Conservation (phyloP, 2,888 invertebrate genomes). For the Uloborus plumipes region DNA sequence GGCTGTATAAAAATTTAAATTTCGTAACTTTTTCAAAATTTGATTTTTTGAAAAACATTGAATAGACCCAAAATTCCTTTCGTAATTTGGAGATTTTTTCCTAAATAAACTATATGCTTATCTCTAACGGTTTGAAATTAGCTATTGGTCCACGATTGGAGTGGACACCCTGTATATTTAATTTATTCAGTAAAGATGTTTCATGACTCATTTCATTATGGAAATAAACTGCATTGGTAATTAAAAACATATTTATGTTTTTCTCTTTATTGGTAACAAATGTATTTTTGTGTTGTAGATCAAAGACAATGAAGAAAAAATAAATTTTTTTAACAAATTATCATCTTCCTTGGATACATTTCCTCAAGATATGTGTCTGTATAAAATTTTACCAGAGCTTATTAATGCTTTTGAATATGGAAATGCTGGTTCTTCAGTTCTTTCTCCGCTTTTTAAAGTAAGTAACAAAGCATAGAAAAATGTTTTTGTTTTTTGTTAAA, state of each 20-base stretch:
- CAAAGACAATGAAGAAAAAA: conserved; percentile 92
- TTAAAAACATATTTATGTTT: not conserved
- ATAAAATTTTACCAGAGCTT: conserved; percentile 95
- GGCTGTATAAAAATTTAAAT: too few relatives aligned
- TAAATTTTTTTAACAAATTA: conserved; percentile 88
- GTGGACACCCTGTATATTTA: too few relatives aligned
- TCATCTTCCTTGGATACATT: conserved; percentile 89
- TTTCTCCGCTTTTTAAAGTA: conserved; percentile 95
- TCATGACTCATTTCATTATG: not conserved
- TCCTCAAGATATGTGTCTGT: conserved; percentile 90
- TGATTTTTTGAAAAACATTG: too few relatives aligned
- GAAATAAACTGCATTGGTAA: not conserved
- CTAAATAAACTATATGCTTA: too few relatives aligned
- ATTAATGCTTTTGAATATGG: conserved; percentile 97
- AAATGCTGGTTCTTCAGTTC: conserved; percentile 94
- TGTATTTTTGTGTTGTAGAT: conserved; percentile 77
- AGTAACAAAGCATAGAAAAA: conserved; percentile 21
- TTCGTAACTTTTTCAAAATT: too few relatives aligned
- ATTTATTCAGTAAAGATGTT: not conserved
- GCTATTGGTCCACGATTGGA: too few relatives aligned
- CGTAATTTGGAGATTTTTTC: too few relatives aligned
- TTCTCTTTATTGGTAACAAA: too few relatives aligned
- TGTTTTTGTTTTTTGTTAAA: conserved; percentile 16
- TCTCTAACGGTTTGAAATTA: too few relatives aligned
- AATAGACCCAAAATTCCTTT: too few relatives aligned